Evolutionary conservation across 2,888 invertebrate species (phyloP).

Genomic region (Ctenicera cuprea): DNA sequence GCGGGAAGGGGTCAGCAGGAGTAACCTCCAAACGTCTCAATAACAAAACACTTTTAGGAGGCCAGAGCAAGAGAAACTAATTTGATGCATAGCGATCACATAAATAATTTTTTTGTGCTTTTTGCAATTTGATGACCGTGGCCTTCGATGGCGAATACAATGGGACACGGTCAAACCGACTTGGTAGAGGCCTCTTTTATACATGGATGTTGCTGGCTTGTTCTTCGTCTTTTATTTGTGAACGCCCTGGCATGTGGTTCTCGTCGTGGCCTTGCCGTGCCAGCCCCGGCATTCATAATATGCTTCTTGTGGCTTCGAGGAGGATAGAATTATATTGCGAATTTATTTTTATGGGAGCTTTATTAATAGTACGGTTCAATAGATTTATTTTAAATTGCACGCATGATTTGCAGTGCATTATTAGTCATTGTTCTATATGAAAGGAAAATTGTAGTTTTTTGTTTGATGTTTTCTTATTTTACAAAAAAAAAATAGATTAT

Average conservation of each 20-base stretch:
- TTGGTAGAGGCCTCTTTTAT: constrained; percentile 20
- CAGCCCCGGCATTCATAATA: constrained; percentile 35
- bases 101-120: constrained; percentile 22
- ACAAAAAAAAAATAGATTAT: too few relatives aligned
- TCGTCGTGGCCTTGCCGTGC: constrained; percentile 34
- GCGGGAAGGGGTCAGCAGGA: background rate
- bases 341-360: constrained; percentile 24
- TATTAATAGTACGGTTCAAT: constrained; percentile 4
- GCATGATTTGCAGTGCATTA: background rate
- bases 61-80: constrained; percentile 7
- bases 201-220: constrained; percentile 27
- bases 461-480: too few relatives aligned
- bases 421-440: constrained; percentile 1
- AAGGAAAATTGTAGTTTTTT: background rate
- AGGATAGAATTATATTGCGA: constrained; percentile 30
- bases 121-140: constrained; percentile 33
- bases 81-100: constrained; percentile 19
- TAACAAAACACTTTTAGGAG: too few relatives aligned
- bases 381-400: constrained; percentile 16
- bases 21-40: background rate
- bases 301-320: constrained; percentile 18
- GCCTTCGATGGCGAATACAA: constrained; percentile 36
- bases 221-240: constrained; percentile 34
- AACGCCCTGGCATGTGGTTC: constrained; percentile 40
- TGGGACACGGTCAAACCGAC: constrained; percentile 29